Conservation (phyloP, 2,888 invertebrate genomes). For the Marronus borbonicus region DNA sequence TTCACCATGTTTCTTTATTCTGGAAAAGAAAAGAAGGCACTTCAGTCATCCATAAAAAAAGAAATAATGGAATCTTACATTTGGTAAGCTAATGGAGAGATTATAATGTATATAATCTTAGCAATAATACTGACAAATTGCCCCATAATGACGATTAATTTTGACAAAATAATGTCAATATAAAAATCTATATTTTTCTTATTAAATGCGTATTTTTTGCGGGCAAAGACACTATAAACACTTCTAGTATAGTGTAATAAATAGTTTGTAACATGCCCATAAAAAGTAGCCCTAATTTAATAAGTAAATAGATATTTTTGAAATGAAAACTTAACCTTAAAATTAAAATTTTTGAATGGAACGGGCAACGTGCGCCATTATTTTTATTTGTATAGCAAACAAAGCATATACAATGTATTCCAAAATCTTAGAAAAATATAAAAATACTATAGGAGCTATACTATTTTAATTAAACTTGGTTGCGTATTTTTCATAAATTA, state of each 20-base stretch:
- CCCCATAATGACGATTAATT: slow-evolving; percentile 51
- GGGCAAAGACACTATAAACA: no score
- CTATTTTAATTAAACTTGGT: no score
- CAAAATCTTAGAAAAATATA: no score
- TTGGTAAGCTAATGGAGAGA: slow-evolving; percentile 50
- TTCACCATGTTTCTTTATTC: slow-evolving; percentile 63
- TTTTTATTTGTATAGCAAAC: no score
- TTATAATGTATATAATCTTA: slow-evolving; percentile 45
- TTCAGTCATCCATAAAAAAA: slow-evolving; percentile 4
- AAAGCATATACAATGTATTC: no score
- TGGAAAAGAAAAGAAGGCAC: slow-evolving; percentile 54
- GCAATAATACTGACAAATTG: slow-evolving; percentile 50
- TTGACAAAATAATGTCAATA: slow-evolving; percentile 45
- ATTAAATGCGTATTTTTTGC: no score
- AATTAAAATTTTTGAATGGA: slow-evolving; percentile 1
- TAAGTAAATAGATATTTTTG: slow-evolving; percentile 13
- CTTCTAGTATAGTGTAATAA: no score
- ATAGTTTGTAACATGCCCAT: no score
- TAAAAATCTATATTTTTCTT: not conserved
- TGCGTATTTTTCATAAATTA: no score
- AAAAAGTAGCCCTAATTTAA: not conserved
- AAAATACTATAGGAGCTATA: not conserved
- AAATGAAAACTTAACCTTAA: slow-evolving; percentile 13
- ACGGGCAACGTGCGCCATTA: no score
- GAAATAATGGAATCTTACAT: slow-evolving; percentile 46